Evolutionary conservation across 2,888 invertebrate genomes (phyloP).

Genomic region (Nymphalis polychloros): DNA sequence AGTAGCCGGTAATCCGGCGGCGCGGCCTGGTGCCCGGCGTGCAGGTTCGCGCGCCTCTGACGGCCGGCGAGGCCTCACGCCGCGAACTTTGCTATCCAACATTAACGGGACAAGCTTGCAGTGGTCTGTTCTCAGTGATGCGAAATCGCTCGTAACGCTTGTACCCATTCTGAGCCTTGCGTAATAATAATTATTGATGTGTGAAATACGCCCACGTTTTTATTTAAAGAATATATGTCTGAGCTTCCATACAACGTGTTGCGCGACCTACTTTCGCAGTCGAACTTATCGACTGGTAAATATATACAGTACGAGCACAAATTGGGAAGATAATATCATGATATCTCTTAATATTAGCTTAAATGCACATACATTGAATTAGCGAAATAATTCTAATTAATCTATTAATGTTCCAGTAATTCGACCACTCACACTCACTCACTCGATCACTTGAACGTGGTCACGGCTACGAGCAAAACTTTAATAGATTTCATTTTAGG

Average conservation of each 20-base stretch:
- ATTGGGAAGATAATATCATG: background rate
- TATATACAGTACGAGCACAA: background rate
- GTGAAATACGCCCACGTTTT: background rate
- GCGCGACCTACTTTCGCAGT: slow-evolving; percentile 36
- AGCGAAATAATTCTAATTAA: too few relatives aligned
- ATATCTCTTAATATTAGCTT: too few relatives aligned
- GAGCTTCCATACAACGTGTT: slow-evolving; percentile 36
- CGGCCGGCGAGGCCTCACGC: background rate
- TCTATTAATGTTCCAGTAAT: too few relatives aligned
- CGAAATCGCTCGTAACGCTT: background rate
- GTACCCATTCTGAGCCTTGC: background rate
- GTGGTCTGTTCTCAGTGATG: background rate
- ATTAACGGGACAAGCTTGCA: background rate
- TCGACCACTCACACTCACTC: too few relatives aligned
- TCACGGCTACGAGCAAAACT: too few relatives aligned
- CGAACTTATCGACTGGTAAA: slow-evolving; percentile 24
- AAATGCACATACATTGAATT: too few relatives aligned
- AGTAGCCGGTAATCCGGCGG: slow-evolving; percentile 30
- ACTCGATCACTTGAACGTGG: too few relatives aligned
- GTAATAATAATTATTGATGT: background rate
- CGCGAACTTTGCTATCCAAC: slow-evolving; percentile 17
- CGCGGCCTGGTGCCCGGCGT: slow-evolving; percentile 22
- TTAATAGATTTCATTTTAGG: too few relatives aligned
- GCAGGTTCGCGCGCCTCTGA: background rate
- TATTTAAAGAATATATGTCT: slow-evolving; percentile 8